Conservation (phyloP, 2,888 invertebrate species). For the Drosophila kambysellisi region DNA sequence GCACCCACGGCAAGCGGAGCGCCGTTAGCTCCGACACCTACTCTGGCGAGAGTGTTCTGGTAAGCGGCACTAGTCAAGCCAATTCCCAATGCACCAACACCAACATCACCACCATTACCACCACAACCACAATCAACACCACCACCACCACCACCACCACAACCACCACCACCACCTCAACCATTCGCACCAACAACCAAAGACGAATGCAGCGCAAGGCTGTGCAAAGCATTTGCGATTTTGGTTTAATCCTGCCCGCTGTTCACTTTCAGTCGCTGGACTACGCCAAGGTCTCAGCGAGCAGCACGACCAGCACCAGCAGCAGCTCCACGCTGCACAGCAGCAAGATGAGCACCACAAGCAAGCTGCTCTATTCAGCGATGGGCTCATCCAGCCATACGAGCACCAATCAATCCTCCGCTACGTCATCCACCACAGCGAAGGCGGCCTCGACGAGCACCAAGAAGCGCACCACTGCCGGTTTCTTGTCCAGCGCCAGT, state of each 20-base stretch:
- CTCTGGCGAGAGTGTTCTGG: constrained; percentile 85
- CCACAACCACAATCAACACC: constrained; percentile 38
- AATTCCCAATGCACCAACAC: constrained; percentile 58
- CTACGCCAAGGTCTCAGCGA: constrained; percentile 79
- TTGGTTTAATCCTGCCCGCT: constrained; percentile 82
- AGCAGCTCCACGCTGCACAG: constrained; percentile 72
- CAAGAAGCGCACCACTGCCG: constrained; percentile 63
- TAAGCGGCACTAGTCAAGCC: constrained; percentile 77
- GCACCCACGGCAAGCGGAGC: constrained; percentile 83
- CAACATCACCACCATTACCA: constrained; percentile 33
- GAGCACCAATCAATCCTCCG: constrained; percentile 14
- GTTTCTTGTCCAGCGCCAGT: constrained; percentile 44
- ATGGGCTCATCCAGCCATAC: constrained; percentile 40
- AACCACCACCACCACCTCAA: constrained; percentile 55
- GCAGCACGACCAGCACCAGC: constrained; percentile 78
- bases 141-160: constrained; percentile 9
- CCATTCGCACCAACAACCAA: constrained; percentile 67
- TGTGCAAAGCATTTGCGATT: constrained; percentile 82
- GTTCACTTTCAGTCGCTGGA: constrained; percentile 84
- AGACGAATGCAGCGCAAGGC: constrained; percentile 78
- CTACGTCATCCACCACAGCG: constrained; percentile 36
- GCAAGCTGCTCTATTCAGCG: constrained; percentile 60
- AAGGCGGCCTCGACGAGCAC: constrained; percentile 31
- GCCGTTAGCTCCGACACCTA: constrained; percentile 84
- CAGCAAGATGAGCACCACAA: constrained; percentile 57